phyloP scores from a whole-genome alignment of 2,888 invertebrate species.

The Tipula confusa region DNA sequence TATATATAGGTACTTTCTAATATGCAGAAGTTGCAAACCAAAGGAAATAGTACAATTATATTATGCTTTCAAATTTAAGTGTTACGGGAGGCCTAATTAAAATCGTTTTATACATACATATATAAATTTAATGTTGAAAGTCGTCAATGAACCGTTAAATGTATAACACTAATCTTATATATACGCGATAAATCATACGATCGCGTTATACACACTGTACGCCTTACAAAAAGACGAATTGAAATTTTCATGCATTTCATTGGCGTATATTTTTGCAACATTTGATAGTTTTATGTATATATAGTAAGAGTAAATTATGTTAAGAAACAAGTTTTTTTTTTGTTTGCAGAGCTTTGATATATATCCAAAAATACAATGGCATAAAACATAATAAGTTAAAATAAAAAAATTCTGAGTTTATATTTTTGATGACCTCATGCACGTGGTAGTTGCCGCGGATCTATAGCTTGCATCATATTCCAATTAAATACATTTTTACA shows the following conservation, averaged over 20 bases:
- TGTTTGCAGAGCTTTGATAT: neutral
- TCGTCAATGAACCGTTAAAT: neutral
- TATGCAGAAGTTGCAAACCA: neutral
- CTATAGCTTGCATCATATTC: neutral
- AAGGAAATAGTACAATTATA: neutral
- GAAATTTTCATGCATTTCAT: neutral
- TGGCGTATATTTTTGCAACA: neutral
- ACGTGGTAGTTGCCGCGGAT: neutral
- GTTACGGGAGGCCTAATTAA: neutral
- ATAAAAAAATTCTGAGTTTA: neutral
- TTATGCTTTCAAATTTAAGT: neutral
- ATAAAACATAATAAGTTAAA: neutral
- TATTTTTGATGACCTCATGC: slow-evolving; percentile 16
- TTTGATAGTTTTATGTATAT: neutral
- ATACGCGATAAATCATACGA: neutral
- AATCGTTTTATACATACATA: neutral
- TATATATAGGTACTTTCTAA: neutral
- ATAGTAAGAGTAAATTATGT: neutral
- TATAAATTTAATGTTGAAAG: neutral
- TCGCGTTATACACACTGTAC: neutral
- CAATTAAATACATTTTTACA: neutral
- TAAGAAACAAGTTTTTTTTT: neutral
- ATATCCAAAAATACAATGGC: neutral
- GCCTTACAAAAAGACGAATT: neutral
- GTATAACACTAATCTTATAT: neutral